These are phyloP conservation scores for Melieria crassipennis DNA, from an alignment of 2,888 invertebrate genomes.

Conservation along the genomic window DNA sequence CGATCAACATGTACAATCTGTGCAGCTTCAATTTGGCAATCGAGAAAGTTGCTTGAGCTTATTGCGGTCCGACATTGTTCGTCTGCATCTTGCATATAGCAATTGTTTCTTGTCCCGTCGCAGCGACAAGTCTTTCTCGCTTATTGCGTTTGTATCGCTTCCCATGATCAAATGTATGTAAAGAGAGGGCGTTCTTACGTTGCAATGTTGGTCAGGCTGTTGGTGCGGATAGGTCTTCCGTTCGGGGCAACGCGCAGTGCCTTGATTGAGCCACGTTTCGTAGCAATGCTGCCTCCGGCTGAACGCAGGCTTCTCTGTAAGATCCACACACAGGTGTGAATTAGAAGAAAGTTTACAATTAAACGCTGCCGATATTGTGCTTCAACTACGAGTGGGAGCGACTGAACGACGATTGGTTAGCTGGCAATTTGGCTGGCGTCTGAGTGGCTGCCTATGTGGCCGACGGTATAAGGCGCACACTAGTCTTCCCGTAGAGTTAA, in stretches of 20 bases:
- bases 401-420: constrained; percentile 15
- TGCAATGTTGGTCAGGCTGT: constrained; percentile 62
- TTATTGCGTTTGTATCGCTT: constrained; percentile 21
- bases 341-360: constrained; percentile 46
- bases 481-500: no score
- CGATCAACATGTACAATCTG: constrained; percentile 8
- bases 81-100: constrained; percentile 1
- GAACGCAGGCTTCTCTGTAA: constrained; percentile 66
- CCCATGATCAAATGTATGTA: background rate
- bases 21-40: constrained; percentile 14
- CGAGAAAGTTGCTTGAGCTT: constrained; percentile 29
- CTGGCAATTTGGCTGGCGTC: background rate
- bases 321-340: constrained; percentile 56
- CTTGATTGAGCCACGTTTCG: constrained; percentile 56
- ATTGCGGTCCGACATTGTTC: constrained; percentile 17
- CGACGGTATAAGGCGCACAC: no score
- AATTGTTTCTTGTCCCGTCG: background rate
- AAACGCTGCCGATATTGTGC: constrained; percentile 35
- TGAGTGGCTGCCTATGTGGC: no score
- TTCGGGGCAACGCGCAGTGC: constrained; percentile 60
- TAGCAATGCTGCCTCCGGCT: constrained; percentile 47
- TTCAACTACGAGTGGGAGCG: constrained; percentile 20
- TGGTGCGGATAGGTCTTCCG: constrained; percentile 61
- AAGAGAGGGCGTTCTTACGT: constrained; percentile 60
- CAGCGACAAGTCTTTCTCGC: constrained; percentile 32